phyloP scores from a whole-genome alignment of 2,797 vertebrate species.

The Leptoclinus maculatus region DNA sequence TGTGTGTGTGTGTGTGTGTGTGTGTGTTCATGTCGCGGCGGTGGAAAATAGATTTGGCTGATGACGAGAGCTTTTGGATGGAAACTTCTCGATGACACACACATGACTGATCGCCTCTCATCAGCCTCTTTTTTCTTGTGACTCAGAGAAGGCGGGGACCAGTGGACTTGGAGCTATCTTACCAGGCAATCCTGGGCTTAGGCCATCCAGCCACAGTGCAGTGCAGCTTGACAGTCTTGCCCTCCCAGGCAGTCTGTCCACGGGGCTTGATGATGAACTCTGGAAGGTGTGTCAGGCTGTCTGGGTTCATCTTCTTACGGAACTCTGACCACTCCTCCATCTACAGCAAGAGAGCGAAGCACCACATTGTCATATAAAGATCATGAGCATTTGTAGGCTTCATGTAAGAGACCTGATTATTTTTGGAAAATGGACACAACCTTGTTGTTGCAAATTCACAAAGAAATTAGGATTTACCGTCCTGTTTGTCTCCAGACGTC shows the following conservation, averaged over 20 bases:
- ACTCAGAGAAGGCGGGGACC: constrained; percentile 5
- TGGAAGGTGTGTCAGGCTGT: constrained; percentile 91
- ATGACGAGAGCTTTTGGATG: constrained; percentile 12
- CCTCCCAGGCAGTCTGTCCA: constrained; percentile 96
- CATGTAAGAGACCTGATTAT: background rate
- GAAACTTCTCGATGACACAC: constrained; percentile 29
- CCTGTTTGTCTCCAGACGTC: constrained; percentile 84
- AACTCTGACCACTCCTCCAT: constrained; percentile 91
- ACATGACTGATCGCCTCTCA: background rate
- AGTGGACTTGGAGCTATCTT: constrained; percentile 50
- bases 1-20: background rate
- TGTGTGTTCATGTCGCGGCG: constrained; percentile 5
- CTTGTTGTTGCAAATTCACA: background rate
- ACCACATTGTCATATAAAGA: background rate
- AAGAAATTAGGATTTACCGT: constrained; percentile 82
- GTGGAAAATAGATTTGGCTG: constrained; percentile 23
- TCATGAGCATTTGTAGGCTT: background rate
- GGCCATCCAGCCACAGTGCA: constrained; percentile 97
- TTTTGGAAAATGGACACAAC: background rate
- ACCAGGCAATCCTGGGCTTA: constrained; percentile 94
- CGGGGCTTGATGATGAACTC: constrained; percentile 93
- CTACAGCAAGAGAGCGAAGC: constrained; percentile 72
- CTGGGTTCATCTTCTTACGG: constrained; percentile 92
- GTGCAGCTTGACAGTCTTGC: constrained; percentile 89
- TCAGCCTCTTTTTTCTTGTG: constrained; percentile 19